Evolutionary conservation across 2,888 invertebrate genomes (phyloP).

Genomic region (Cyaniris semiargus): DNA sequence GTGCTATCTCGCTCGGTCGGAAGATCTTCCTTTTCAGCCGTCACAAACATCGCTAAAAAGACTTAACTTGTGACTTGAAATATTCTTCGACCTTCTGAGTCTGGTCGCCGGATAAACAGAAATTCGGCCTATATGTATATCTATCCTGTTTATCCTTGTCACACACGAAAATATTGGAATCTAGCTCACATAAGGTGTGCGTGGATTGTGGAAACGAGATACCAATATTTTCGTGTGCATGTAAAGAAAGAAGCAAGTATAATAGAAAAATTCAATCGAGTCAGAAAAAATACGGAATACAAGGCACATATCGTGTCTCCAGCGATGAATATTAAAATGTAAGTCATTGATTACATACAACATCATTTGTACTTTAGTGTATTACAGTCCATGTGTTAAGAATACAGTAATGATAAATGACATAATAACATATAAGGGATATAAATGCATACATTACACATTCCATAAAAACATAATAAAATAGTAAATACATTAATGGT

Average conservation of each 20-base stretch:
- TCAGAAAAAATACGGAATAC: background rate
- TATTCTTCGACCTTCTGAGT: too few species aligned
- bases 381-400: background rate
- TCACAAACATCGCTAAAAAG: too few species aligned
- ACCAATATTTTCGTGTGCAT: background rate
- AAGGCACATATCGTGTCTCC: background rate
- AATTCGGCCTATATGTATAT: too few species aligned
- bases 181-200: background rate
- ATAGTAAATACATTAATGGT: background rate
- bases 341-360: slow-evolving; percentile 1
- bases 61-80: too few species aligned
- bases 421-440: background rate
- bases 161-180: background rate
- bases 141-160: background rate
- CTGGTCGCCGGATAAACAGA: too few species aligned
- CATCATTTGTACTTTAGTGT: background rate
- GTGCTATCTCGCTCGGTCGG: too few species aligned
- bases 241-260: background rate
- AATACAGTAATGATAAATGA: background rate
- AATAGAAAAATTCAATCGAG: background rate
- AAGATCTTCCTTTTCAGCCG: too few species aligned
- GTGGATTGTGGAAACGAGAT: background rate
- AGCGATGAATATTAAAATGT: background rate
- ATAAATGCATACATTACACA: background rate
- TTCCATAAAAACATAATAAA: background rate